Percentiles rank a stretch among this genome's conserved stretches.
Evolutionary conservation across 37 sponge, comb jelly and placozoan species (phyloP).

Genomic region (Haliclona indistincta): DNA sequence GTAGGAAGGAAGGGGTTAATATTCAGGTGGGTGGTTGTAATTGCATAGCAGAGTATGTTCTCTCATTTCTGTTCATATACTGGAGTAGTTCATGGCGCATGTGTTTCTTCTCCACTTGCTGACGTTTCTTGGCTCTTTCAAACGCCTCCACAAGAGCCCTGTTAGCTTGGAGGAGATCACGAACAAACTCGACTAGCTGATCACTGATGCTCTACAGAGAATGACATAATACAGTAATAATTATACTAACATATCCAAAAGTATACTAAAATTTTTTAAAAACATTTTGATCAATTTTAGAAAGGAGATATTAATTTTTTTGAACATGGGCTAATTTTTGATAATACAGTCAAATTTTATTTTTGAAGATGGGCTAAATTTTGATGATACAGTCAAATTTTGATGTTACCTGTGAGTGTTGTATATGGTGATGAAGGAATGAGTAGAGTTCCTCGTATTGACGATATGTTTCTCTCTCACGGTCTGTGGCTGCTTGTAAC

Average conservation of each 20-base stretch:
- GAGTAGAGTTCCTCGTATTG: conserved; percentile 67
- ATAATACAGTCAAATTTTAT: background rate
- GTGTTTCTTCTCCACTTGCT: conserved; percentile 74
- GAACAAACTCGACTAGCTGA: conserved; percentile 76
- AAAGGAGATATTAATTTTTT: no score
- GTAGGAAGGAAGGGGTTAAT: no score
- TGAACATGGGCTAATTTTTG: background rate
- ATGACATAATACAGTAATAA: no score
- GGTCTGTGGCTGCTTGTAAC: conserved; percentile 37
- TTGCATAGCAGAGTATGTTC: background rate
- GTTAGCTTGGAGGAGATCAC: conserved; percentile 74
- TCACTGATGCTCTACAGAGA: conserved; percentile 64
- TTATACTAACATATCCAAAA: background rate
- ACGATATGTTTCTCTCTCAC: conserved; percentile 49
- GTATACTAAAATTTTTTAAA: no score
- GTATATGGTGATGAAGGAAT: conserved; percentile 58
- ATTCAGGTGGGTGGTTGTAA: background rate
- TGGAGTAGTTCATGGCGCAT: conserved; percentile 64
- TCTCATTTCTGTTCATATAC: conserved; percentile 38
- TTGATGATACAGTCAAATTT: background rate
- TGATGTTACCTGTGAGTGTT: conserved; percentile 56
- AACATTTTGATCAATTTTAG: no score
- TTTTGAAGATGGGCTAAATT: background rate
- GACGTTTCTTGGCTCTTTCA: conserved; percentile 85
- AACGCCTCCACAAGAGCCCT: conserved; percentile 86